Evolutionary conservation across 2,888 invertebrate species (phyloP), one percentile per base, ranked within the genome.

Genomic region (Galeopsomyia nigrocyanea): DNA sequence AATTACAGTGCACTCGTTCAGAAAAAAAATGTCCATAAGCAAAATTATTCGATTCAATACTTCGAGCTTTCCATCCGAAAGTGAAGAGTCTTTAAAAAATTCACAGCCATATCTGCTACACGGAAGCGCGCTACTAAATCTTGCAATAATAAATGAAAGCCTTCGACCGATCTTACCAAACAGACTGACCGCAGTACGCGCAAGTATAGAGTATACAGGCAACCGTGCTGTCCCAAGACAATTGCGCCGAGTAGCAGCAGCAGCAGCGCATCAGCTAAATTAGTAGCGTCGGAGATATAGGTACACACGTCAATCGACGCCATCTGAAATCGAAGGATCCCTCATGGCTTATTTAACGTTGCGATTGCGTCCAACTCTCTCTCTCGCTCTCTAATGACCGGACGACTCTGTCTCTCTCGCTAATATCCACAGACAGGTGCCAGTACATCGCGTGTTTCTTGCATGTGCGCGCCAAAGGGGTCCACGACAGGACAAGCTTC

Each of bases 391-490:
- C 79, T 79, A 80, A 80, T 76, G 77, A 80, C 77, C 80, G 80
- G 70, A 73, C 72, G 74, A 67, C 75, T 75, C 26, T 26, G 26
- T 26, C 26, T 26, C 26, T 26, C 26, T 26, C 5, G 77, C 78
- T 82, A 77, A 82, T 82, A 77, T 77, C 77, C 76, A 77, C 69
- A 77, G 80, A 80, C 79, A 79, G 78, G 77, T 78, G 74, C 75
- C 78, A 39, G 39, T 39, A 39, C 10, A 39, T 39, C 64, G 72
- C 77, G 78, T 75, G 68, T 75, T 67, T 75, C 75, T 72, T 68
- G 60, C 71, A 71, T 66, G 71, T 57, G 64, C 49, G 68, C 68
- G 46, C 61, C 62, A 53, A 39, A 39, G 39, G 31, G 39, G 39
- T 39, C 13, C 13, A 39, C 39, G 39, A 39, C 39, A 39, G 39